Conservation (phyloP, 2,888 invertebrate genomes). For the Ptycholaimellus sp. region DNA sequence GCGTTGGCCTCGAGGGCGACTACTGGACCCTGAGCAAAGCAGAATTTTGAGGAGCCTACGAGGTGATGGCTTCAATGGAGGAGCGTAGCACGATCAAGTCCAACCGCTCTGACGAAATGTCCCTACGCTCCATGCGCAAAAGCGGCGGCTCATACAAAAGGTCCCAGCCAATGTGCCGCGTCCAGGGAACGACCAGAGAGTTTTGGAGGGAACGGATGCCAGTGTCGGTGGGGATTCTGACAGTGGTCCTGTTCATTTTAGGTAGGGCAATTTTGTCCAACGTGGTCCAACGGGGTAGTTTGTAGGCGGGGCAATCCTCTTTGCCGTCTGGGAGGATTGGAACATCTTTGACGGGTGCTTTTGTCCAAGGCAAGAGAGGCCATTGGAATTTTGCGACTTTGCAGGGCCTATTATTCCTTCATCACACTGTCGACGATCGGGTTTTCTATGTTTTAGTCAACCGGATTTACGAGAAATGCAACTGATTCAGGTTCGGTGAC, state of each 20-base stretch:
- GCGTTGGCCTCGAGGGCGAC: too few species aligned
- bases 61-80: slow-evolving; percentile 2
- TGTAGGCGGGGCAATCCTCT: slow-evolving; percentile 1
- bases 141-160: background rate
- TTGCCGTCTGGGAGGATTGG: slow-evolving; percentile 9
- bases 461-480: too few species aligned
- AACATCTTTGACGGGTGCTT: slow-evolving; percentile 8
- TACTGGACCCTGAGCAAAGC: too few species aligned
- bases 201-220: slow-evolving; percentile 7
- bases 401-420: slow-evolving; percentile 9
- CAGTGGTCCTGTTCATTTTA: slow-evolving; percentile 6
- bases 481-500: slow-evolving; percentile 23
- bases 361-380: too few species aligned
- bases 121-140: slow-evolving; percentile 14
- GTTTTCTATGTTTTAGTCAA: background rate
- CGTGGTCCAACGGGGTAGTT: too few species aligned
- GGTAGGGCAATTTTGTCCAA: slow-evolving; percentile 3
- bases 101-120: slow-evolving; percentile 19
- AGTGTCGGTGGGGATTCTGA: slow-evolving; percentile 6
- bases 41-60: too few species aligned
- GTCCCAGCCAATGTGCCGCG: background rate
- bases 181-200: background rate
- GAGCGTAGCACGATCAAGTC: slow-evolving; percentile 7
- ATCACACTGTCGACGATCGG: slow-evolving; percentile 5
- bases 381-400: too few species aligned